These are phyloP conservation scores for Orthosia gothica DNA, from an alignment of 2,888 invertebrate genomes.

Conservation along the genomic window DNA sequence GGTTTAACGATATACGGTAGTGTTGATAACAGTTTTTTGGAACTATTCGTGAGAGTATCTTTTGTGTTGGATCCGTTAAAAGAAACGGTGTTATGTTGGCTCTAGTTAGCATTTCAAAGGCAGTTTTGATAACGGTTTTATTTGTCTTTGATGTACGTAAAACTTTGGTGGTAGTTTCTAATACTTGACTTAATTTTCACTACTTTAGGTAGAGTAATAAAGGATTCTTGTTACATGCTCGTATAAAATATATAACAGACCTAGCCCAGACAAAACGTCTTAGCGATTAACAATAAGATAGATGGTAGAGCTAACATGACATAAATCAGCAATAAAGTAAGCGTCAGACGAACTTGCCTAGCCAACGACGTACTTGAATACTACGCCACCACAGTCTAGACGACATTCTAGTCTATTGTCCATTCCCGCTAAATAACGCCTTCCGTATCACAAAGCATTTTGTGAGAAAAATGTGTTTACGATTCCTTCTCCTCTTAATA, in stretches of 20 bases:
- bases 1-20: conserved; percentile 75
- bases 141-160: background rate
- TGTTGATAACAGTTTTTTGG: conserved; percentile 62
- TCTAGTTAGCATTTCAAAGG: background rate
- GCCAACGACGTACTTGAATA: conserved; percentile 24
- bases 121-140: conserved; percentile 10
- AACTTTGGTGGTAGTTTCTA: background rate
- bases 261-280: conserved; percentile 1
- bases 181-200: background rate
- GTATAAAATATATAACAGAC: conserved; percentile 11
- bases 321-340: conserved; percentile 58
- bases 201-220: background rate
- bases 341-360: conserved; percentile 17
- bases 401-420: conserved; percentile 32
- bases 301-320: conserved; percentile 41
- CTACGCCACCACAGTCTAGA: conserved; percentile 49
- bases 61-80: conserved; percentile 5
- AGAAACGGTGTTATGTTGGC: background rate
- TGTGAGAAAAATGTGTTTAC: conserved; percentile 44
- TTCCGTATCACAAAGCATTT: conserved; percentile 29
- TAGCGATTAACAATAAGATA: conserved; percentile 24
- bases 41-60: conserved; percentile 3
- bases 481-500: conserved; percentile 30
- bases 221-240: background rate
- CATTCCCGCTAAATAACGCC: conserved; percentile 30